Conservation (phyloP, 2,888 invertebrate species). For the Hydropsyche betteni region DNA sequence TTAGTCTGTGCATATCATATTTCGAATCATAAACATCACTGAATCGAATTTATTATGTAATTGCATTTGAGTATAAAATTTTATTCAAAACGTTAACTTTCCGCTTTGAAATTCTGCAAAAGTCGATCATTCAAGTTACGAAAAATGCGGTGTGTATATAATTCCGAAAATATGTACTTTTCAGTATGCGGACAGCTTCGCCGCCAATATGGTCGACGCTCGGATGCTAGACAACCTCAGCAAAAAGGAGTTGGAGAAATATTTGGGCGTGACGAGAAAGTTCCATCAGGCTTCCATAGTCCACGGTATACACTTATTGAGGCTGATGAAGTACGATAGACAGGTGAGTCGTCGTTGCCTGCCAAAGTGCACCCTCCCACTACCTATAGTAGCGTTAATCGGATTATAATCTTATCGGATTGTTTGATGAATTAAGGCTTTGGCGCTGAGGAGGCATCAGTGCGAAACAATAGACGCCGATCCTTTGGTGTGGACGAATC, state of each 20-base stretch:
- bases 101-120: too few relatives aligned
- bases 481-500: slow-evolving; percentile 96
- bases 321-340: slow-evolving; percentile 92
- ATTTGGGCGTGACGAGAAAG: slow-evolving; percentile 89
- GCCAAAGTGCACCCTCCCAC: slow-evolving; percentile 55
- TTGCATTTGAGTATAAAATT: too few relatives aligned
- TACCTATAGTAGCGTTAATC: slow-evolving; percentile 50
- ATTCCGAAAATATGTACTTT: slow-evolving; percentile 45
- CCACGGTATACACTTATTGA: slow-evolving; percentile 90
- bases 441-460: slow-evolving; percentile 87
- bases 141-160: neutral
- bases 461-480: slow-evolving; percentile 90
- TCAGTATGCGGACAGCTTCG: slow-evolving; percentile 88
- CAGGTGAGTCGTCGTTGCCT: slow-evolving; percentile 68
- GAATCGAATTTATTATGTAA: too few relatives aligned
- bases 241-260: slow-evolving; percentile 93
- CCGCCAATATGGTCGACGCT: slow-evolving; percentile 90
- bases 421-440: slow-evolving; percentile 66
- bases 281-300: slow-evolving; percentile 95
- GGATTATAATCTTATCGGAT: slow-evolving; percentile 17
- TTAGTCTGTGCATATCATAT: too few relatives aligned
- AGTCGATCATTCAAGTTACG: too few relatives aligned
- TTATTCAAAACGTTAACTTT: too few relatives aligned
- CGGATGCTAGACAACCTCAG: slow-evolving; percentile 92
- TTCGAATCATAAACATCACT: too few relatives aligned